phyloP scores from a whole-genome alignment of 2,888 invertebrate species.

The Alsophila aescularia region DNA sequence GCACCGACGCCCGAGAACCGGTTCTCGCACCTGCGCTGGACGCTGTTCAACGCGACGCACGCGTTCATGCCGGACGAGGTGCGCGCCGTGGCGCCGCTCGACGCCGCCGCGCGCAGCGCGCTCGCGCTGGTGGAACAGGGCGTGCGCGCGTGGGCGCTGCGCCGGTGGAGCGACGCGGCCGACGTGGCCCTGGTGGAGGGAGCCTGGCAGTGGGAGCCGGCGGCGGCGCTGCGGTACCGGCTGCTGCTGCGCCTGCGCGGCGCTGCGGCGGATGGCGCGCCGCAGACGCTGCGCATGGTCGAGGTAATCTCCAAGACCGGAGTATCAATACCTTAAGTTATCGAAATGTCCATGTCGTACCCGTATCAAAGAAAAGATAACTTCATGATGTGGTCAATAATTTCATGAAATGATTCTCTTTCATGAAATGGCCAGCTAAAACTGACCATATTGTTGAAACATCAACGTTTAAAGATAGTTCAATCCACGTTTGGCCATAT shows the following conservation, averaged over 20 bases:
- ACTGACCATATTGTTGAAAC: no score
- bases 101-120: conserved; percentile 89
- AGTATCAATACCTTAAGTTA: no score
- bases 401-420: no score
- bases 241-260: conserved; percentile 42
- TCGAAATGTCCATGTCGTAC: no score
- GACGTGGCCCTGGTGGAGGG: conserved; percentile 55
- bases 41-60: conserved; percentile 93
- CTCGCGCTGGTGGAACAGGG: conserved; percentile 62
- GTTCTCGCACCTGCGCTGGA: conserved; percentile 93
- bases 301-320: no score
- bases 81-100: conserved; percentile 86
- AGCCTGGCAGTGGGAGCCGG: conserved; percentile 68
- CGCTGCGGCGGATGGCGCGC: conserved; percentile 3
- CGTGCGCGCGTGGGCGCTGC: conserved; percentile 29
- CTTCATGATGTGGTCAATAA: no score
- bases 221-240: conserved; percentile 59
- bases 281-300: conserved; percentile 92
- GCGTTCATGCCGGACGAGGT: conserved; percentile 93
- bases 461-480: no score
- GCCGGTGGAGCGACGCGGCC: conserved; percentile 21
- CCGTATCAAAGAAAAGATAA: no score
- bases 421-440: no score
- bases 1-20: conserved; percentile 79
- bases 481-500: no score